phyloP scores from a whole-genome alignment of 2,797 vertebrate species.

The Alauda arvensis region DNA sequence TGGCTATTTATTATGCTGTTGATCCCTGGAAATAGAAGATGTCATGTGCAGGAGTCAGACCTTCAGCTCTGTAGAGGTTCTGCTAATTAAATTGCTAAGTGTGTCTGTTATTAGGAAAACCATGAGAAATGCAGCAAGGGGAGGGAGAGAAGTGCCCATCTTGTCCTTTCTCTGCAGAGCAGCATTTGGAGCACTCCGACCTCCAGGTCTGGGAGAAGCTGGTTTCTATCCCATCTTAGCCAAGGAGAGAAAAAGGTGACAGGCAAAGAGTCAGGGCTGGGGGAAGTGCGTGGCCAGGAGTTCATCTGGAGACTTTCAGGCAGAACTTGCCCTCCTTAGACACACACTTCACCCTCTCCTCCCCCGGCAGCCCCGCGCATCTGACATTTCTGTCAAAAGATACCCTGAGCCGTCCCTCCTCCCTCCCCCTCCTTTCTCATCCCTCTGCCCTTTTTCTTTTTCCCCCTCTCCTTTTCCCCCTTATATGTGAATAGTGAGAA shows the following conservation, averaged over 20 bases:
- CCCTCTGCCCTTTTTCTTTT: neutral
- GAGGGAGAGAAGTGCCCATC: neutral
- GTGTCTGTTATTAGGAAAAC: slow-evolving; percentile 18
- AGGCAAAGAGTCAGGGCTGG: neutral
- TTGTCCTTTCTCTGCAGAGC: neutral
- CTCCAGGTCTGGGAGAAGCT: neutral
- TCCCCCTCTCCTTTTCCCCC: neutral
- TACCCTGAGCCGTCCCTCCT: neutral
- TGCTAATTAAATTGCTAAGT: slow-evolving; percentile 50
- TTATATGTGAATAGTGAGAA: slow-evolving; percentile 66
- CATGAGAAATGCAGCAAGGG: neutral
- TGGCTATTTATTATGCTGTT: slow-evolving; percentile 43
- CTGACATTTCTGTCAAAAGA: slow-evolving; percentile 53
- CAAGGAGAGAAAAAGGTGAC: neutral
- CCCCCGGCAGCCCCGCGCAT: neutral
- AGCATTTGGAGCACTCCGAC: neutral
- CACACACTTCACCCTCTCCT: slow-evolving; percentile 1
- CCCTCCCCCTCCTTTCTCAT: slow-evolving; percentile 36
- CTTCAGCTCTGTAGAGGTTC: slow-evolving; percentile 18
- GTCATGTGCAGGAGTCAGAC: slow-evolving; percentile 36
- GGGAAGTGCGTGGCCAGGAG: neutral
- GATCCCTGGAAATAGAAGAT: slow-evolving; percentile 28
- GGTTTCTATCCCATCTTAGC: neutral
- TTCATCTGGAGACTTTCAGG: neutral
- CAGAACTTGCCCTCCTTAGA: neutral